Base-by-base conservation (phyloP, 2,888 invertebrate species). In the Brassicogethes aeneus region DNA sequence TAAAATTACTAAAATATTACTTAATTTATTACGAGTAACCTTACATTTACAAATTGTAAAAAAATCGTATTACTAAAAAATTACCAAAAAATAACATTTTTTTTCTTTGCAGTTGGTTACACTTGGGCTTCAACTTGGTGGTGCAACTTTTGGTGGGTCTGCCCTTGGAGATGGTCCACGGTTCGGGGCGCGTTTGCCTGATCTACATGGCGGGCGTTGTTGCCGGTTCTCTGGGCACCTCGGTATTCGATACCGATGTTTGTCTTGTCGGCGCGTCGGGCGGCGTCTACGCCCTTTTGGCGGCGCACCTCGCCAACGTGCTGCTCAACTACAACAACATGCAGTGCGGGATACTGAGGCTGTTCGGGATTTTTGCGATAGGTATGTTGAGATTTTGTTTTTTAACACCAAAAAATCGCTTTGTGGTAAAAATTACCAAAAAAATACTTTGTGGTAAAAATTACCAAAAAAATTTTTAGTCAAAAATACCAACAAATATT, bases 221-320 rank as follows among this genome's bases (percentile, higher is more conserved):
- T 49, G 94, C 93, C 40, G 89, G 88, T 43, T 80, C 83, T 42
- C 64, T 82, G 45, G 90, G 91, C 42, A 92, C 93, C 37, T 91
- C 91, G 44, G 90, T 95, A 41, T 85, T 94, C 62, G 94, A 94
- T 72, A 88, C 89, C 36, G 86, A 90, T 69, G 93, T 93, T 41
- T 94, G 88, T 67, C 78, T 97, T 50, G 94, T 94, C 40, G 97
- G 97, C 38, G 95, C 96, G 2, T 95, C 94, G 39, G 96, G 95
- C 15, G 97, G 97, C 1, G 96, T 96, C 35, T 97, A 97, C 70
- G 95, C 96, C 12, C 74, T 99, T 17, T 72, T 97, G 36, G 93
- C 95, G 2, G 95, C 96, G 33, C 96, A 97, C 69, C 73, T 97
- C 52, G 92, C 96, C 50, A 95, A 97, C 69, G 90, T 95, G 37